A percentile compares a stretch with the other conserved stretches of the same genome.
Evolutionary conservation across 2,797 vertebrate genomes (phyloP).

Genomic region (Notolepis coatsorum): DNA sequence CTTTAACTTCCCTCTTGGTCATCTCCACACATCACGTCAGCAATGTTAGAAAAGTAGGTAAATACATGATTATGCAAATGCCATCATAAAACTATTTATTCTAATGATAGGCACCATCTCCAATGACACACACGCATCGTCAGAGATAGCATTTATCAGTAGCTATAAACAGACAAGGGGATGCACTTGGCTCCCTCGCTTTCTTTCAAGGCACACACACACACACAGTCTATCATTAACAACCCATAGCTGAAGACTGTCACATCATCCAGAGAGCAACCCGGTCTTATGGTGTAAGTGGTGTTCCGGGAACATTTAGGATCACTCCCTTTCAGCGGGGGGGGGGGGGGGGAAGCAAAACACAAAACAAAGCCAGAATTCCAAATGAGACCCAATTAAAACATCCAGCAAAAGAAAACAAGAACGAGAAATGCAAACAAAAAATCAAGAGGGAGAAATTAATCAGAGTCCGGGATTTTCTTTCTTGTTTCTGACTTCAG

Average conservation of each 20-base stretch:
- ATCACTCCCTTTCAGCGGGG: slow-evolving; percentile 70
- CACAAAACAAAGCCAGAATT: slow-evolving; percentile 76
- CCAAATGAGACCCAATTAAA: slow-evolving; percentile 77
- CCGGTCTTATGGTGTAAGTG: slow-evolving; percentile 50
- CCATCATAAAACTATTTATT: background rate
- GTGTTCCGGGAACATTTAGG: slow-evolving; percentile 57
- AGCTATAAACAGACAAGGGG: background rate
- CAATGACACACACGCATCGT: background rate
- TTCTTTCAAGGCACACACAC: slow-evolving; percentile 1
- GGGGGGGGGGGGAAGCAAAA: slow-evolving; percentile 76
- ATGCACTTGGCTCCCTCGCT: background rate
- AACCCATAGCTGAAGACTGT: too few species aligned
- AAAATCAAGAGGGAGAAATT: slow-evolving; percentile 80
- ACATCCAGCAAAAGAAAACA: slow-evolving; percentile 77
- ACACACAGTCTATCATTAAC: background rate
- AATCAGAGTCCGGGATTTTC: slow-evolving; percentile 72
- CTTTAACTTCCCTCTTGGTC: slow-evolving; percentile 2
- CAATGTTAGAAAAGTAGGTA: background rate
- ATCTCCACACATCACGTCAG: too few species aligned
- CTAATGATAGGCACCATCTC: background rate
- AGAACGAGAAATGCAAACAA: slow-evolving; percentile 73
- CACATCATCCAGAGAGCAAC: slow-evolving; percentile 42
- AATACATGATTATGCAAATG: slow-evolving; percentile 20
- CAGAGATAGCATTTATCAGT: background rate
- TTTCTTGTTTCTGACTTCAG: slow-evolving; percentile 69